Evolutionary conservation across 2,113 vertebrate species (phyloP).

Genomic region (Chionis minor): DNA sequence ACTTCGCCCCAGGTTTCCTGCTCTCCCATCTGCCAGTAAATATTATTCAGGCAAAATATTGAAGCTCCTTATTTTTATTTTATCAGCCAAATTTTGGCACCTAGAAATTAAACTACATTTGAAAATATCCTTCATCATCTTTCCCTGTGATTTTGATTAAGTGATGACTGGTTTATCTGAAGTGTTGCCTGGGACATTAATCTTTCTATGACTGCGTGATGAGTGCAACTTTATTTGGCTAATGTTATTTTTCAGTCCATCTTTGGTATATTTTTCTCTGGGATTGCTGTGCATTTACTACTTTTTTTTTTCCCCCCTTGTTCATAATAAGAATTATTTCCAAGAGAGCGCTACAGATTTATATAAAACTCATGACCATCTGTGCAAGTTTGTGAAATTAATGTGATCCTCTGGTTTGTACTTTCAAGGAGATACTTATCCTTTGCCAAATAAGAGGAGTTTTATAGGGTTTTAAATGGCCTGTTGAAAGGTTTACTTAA

Average conservation of each 20-base stretch:
- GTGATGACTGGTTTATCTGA: background rate
- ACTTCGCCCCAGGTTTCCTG: background rate
- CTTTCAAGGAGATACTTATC: background rate
- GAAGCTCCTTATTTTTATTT: background rate
- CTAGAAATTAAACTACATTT: background rate
- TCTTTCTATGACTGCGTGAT: background rate
- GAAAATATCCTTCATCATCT: background rate
- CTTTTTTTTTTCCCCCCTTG: too few species aligned
- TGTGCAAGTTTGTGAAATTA: background rate
- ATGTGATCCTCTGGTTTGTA: background rate
- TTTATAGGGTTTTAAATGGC: background rate
- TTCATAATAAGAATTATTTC: background rate
- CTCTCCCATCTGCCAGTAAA: background rate
- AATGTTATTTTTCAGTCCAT: background rate
- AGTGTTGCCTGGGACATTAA: background rate
- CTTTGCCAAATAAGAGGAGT: background rate
- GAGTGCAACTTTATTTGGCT: background rate
- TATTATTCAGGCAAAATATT: background rate
- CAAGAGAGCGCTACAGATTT: background rate
- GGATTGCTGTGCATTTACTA: background rate
- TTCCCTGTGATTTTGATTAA: background rate
- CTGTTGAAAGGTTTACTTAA: background rate
- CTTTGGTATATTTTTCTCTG: background rate
- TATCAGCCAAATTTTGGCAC: background rate
- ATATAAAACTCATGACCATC: background rate